Evolutionary conservation across 2,888 invertebrate genomes (phyloP).

Genomic region (Epinotia brunnichana): DNA sequence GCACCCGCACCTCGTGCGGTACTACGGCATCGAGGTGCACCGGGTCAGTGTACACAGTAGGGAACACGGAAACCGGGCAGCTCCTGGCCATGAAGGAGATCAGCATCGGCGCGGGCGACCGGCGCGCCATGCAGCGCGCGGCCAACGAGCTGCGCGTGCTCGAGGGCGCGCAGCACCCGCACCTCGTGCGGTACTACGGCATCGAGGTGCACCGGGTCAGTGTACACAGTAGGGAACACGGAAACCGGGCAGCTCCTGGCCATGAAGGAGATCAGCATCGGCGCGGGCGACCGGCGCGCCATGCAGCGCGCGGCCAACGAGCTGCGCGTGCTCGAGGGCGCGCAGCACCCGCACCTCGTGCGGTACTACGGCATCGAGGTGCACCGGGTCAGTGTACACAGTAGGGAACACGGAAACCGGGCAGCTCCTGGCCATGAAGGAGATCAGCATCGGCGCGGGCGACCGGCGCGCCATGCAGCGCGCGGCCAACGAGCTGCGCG

Average conservation of each 20-base stretch:
- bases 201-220: slow-evolving; percentile 88
- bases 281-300: slow-evolving; percentile 92
- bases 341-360: slow-evolving; percentile 93
- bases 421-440: slow-evolving; percentile 97
- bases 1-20: slow-evolving; percentile 93
- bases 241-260: slow-evolving; percentile 96
- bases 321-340: slow-evolving; percentile 94
- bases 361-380: slow-evolving; percentile 97
- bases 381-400: slow-evolving; percentile 87
- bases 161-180: slow-evolving; percentile 93
- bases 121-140: slow-evolving; percentile 90
- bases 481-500: slow-evolving; percentile 95
- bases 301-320: slow-evolving; percentile 94
- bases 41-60: slow-evolving; percentile 91
- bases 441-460: slow-evolving; percentile 92
- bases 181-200: slow-evolving; percentile 96
- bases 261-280: slow-evolving; percentile 95
- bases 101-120: slow-evolving; percentile 92
- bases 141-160: slow-evolving; percentile 96
- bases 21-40: slow-evolving; percentile 94
- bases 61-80: slow-evolving; percentile 95
- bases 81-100: slow-evolving; percentile 98
- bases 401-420: slow-evolving; percentile 96
- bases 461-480: slow-evolving; percentile 92
- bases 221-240: slow-evolving; percentile 97